phyloP scores from a whole-genome alignment of 2,113 vertebrate genomes.

The Hippocampus guttulatus region DNA sequence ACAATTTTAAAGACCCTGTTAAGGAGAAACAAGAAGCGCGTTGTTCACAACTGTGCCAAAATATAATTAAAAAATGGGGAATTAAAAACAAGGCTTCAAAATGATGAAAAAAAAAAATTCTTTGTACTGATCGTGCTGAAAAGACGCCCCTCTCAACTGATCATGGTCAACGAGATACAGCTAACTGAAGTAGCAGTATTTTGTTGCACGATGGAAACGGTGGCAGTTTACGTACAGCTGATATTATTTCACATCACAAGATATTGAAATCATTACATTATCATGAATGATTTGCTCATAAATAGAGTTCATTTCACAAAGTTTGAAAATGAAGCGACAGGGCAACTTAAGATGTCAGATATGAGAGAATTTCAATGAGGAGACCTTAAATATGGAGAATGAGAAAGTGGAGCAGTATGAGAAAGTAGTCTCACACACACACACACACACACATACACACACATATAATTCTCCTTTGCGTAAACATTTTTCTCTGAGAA shows the following conservation, averaged over 20 bases:
- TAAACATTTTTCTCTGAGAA: slow-evolving; percentile 55
- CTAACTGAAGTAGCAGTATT: too few species aligned
- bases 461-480: slow-evolving; percentile 29
- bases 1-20: too few species aligned
- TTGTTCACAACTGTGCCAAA: too few species aligned
- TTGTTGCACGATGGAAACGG: too few species aligned
- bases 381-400: slow-evolving; percentile 35
- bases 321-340: neutral
- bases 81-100: too few species aligned
- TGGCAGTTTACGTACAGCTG: neutral
- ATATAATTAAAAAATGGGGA: too few species aligned
- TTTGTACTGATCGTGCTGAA: too few species aligned
- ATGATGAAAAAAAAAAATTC: too few species aligned
- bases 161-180: too few species aligned
- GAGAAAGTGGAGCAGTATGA: slow-evolving; percentile 25
- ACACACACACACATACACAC: neutral
- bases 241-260: neutral
- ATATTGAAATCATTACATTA: too few species aligned
- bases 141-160: too few species aligned
- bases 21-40: too few species aligned
- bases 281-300: neutral
- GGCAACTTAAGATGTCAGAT: slow-evolving; percentile 5
- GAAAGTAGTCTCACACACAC: slow-evolving; percentile 15
- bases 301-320: neutral
- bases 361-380: slow-evolving; percentile 11